Percentiles rank a stretch among this genome's conserved stretches.
These are phyloP conservation scores for Hycleus cichorii DNA, from an alignment of 1,140 invertebrate genomes.

Conservation along the genomic window DNA sequence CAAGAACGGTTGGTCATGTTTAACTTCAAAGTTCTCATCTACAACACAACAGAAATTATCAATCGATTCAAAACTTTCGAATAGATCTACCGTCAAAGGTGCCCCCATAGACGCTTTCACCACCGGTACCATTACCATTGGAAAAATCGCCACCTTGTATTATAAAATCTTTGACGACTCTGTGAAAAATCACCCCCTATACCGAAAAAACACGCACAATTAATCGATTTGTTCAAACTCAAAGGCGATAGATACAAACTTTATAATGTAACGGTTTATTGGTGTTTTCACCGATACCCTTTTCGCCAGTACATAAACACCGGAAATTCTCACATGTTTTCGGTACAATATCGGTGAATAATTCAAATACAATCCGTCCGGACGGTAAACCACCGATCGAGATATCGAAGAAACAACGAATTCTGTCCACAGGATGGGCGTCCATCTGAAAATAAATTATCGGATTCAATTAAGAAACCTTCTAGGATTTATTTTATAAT, in stretches of 20 bases:
- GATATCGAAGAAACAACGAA: constrained; percentile 84
- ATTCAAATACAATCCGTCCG: constrained; percentile 88
- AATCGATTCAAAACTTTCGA: not conserved
- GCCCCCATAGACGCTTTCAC: constrained; percentile 86
- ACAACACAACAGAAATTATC: constrained; percentile 38
- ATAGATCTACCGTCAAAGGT: constrained; percentile 66
- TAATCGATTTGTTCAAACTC: not conserved
- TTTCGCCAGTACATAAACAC: constrained; percentile 83
- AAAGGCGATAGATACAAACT: constrained; percentile 32
- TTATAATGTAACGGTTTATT: constrained; percentile 68
- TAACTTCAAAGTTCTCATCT: constrained; percentile 88
- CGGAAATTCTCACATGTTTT: constrained; percentile 94
- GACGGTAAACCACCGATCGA: constrained; percentile 79
- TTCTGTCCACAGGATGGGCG: constrained; percentile 40
- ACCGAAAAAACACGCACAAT: constrained; percentile 32
- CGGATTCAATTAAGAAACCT: not conserved
- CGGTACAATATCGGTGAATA: constrained; percentile 87
- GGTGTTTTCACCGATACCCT: constrained; percentile 64
- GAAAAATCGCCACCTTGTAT: constrained; percentile 83
- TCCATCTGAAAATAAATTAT: constrained; percentile 3
- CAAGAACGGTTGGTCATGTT: constrained; percentile 80
- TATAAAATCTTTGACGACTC: constrained; percentile 92
- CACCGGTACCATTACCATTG: constrained; percentile 84
- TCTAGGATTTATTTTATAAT: no score
- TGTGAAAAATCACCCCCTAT: constrained; percentile 78